Percentiles rank a stretch among this genome's conserved stretches.
Conservation (phyloP, 2,888 invertebrate genomes). For the Nineta flava region DNA sequence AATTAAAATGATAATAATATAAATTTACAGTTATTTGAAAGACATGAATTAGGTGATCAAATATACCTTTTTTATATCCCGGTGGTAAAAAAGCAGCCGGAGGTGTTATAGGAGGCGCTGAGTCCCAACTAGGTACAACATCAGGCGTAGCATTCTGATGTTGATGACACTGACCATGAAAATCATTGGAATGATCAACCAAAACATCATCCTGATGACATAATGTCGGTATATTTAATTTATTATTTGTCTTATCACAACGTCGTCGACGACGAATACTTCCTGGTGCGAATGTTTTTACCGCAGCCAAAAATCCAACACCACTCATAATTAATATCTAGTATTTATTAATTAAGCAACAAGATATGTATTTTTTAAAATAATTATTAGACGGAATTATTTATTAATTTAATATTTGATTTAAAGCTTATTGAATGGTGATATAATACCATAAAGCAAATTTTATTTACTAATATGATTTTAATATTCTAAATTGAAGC, state of each 20-base stretch:
- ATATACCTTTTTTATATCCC: constrained; percentile 31
- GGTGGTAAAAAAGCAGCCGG: constrained; percentile 49
- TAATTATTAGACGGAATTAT: background rate
- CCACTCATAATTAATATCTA: constrained; percentile 31
- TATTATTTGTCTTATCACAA: constrained; percentile 40
- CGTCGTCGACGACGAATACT: constrained; percentile 40
- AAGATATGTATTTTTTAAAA: background rate
- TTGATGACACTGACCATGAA: constrained; percentile 1
- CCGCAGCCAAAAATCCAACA: constrained; percentile 38
- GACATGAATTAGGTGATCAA: too few relatives aligned
- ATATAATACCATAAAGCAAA: background rate
- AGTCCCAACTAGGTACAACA: constrained; percentile 39
- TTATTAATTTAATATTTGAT: background rate
- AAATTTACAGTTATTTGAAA: too few relatives aligned
- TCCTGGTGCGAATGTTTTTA: constrained; percentile 48
- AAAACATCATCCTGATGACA: constrained; percentile 21
- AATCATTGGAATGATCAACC: background rate
- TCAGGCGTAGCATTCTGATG: constrained; percentile 26
- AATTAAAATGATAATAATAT: too few relatives aligned
- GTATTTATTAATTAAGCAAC: background rate
- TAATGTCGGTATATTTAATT: constrained; percentile 24
- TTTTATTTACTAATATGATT: background rate
- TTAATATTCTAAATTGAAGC: background rate
- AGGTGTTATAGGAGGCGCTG: constrained; percentile 46
- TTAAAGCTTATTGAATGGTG: background rate